Conservation (phyloP, 2,888 invertebrate species). For the Drosophila barbarae region DNA sequence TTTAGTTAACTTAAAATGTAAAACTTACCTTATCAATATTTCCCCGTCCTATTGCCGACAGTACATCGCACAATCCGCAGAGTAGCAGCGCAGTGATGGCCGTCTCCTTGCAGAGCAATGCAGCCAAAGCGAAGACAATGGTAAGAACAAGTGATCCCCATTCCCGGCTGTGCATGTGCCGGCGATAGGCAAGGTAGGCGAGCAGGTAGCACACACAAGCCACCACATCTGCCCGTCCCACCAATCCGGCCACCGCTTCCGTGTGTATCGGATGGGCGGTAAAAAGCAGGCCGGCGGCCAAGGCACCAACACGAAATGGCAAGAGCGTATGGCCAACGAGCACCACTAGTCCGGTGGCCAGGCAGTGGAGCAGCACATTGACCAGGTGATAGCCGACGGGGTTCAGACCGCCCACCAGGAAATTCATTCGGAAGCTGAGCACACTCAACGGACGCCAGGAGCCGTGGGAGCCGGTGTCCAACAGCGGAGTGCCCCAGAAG, state of each 20-base stretch:
- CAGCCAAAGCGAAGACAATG: conserved; percentile 85
- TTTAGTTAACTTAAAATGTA: too few relatives aligned
- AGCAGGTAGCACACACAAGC: conserved; percentile 94
- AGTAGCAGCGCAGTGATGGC: conserved; percentile 94
- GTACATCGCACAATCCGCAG: conserved; percentile 92
- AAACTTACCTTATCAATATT: conserved; percentile 80
- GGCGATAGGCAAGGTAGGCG: conserved; percentile 90
- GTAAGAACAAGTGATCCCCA: conserved; percentile 83
- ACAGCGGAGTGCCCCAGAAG: conserved; percentile 98
- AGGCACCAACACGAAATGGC: conserved; percentile 84
- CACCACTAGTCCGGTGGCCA: conserved; percentile 90
- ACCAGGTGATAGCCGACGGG: conserved; percentile 89
- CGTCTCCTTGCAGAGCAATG: conserved; percentile 96
- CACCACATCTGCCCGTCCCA: conserved; percentile 95
- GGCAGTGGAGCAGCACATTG: conserved; percentile 91
- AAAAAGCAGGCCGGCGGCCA: conserved; percentile 90
- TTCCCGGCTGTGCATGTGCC: conserved; percentile 83
- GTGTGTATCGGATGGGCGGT: conserved; percentile 97
- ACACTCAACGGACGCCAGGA: conserved; percentile 96
- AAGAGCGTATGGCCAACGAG: conserved; percentile 86
- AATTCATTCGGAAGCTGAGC: conserved; percentile 91
- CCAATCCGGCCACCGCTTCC: conserved; percentile 96
- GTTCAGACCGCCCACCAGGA: conserved; percentile 84
- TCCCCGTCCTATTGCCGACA: conserved; percentile 77
- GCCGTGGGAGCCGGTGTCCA: conserved; percentile 95